Conservation (phyloP, 2,797 vertebrate genomes). For the Heterohyrax brucei region DNA sequence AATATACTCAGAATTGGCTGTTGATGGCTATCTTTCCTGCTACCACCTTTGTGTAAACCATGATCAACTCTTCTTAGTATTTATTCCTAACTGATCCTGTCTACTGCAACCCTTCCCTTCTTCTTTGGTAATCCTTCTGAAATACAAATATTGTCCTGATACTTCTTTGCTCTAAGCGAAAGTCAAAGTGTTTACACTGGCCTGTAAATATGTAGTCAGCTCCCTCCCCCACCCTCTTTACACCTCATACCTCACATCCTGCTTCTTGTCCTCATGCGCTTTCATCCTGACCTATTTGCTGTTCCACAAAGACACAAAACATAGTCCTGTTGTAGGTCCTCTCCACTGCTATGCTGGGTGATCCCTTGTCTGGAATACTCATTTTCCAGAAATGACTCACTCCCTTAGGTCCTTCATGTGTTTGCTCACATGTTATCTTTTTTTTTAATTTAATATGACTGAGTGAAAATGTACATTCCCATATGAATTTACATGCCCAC, state of each 20-base stretch:
- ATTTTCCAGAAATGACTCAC: not conserved
- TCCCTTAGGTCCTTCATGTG: not conserved
- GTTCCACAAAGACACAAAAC: not conserved
- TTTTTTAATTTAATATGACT: too few relatives aligned
- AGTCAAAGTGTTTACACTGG: not conserved
- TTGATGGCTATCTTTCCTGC: not conserved
- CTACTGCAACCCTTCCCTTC: not conserved
- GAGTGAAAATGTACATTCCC: too few relatives aligned
- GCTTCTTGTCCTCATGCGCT: not conserved
- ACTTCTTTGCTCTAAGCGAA: conserved; percentile 16
- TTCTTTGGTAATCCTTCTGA: not conserved
- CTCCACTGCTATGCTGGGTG: not conserved
- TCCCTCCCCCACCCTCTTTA: not conserved
- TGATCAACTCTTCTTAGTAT: not conserved
- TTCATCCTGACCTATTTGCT: not conserved
- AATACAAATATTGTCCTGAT: not conserved
- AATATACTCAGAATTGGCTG: not conserved
- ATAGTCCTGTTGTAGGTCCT: not conserved
- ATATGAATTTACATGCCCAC: too few relatives aligned
- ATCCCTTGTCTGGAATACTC: not conserved
- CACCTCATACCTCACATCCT: not conserved
- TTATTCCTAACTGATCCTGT: not conserved
- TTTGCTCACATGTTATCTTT: not conserved
- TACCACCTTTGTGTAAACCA: not conserved
- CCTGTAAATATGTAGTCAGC: not conserved